Base-by-base conservation (phyloP, 2,888 invertebrate species). In the Sinelater perroti region DNA sequence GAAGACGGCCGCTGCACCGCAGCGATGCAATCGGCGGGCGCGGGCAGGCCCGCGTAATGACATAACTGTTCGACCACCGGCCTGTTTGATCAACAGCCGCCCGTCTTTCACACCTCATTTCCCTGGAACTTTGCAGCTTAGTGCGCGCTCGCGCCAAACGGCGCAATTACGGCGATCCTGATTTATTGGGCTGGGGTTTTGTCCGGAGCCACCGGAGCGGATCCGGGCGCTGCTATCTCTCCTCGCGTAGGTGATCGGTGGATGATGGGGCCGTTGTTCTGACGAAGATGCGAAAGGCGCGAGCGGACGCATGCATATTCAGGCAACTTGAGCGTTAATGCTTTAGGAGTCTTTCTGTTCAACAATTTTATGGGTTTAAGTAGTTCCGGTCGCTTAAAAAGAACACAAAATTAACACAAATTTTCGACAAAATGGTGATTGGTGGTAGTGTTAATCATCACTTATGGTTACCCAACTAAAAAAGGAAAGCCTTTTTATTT, bases 1-100 rank as follows among this genome's bases (percentile, higher is more conserved):
- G 45, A 53, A 52, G 46, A 52, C 40, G 51, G 50, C 53, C 45
- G 33, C 45, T 54, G 35, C 26, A 54, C 35, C 14, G 47, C 28
- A 8, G 30, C 24, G 16, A 17, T 14, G 17, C 24, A 45, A 14
- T 45, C 40, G 36, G 14, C 28, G 11, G 17, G 30, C 16, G 38
- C 11, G 16, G 21, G 26, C 17, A 45, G 18, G 28, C 30, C 4
- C 30, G 17, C 28, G 16, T 30, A 26, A 45, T 45, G 18, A 17
- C 30, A 45, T 30, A 45, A 45, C 45, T 45, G 40, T 40, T 44
- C 28, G 28, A 44, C 28, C 30, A 16, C n/a, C 6, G 28, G 13
- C 44, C 16, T 44, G 44, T 44, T 44, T 44, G 18, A 45, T 30
- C 45, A 44, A 13, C 24, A 30, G 30, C 16, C 17, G 30, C 18